Percentiles rank a stretch among this genome's conserved stretches.
Conservation (phyloP, 2,113 vertebrate genomes). For the Recurvirostra avosetta region DNA sequence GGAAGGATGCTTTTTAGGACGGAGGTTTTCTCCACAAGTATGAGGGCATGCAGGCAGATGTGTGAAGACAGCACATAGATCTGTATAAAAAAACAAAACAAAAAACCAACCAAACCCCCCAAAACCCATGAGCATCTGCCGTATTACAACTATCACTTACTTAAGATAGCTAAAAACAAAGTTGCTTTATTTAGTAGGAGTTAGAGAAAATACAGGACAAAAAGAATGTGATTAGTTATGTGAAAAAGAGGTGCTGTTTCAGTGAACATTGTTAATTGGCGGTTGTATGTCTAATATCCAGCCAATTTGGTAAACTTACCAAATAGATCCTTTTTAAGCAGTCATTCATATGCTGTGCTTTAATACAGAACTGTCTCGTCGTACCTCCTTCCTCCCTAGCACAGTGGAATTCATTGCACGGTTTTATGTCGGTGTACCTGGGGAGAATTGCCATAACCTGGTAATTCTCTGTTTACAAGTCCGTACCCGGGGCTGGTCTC, state of each 20-base stretch:
- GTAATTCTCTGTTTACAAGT: neutral
- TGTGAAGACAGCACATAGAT: too few species aligned
- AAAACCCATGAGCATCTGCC: neutral
- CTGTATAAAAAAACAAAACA: too few species aligned
- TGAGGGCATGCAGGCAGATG: rapidly evolving
- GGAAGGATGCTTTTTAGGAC: neutral
- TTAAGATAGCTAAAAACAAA: neutral
- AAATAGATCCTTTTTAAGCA: neutral
- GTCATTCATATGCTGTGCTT: neutral
- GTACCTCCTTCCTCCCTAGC: neutral
- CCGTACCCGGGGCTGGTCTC: neutral
- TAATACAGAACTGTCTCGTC: rapidly evolving
- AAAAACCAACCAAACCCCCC: too few species aligned
- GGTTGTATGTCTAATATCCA: neutral
- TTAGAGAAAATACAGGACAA: neutral
- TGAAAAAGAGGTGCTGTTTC: neutral
- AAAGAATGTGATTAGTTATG: neutral
- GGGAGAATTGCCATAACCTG: neutral
- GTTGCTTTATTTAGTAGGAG: neutral
- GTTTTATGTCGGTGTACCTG: neutral
- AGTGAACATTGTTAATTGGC: neutral
- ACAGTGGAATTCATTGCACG: too few species aligned
- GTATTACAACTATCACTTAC: neutral
- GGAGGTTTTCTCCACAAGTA: neutral
- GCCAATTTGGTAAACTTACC: neutral